Evolutionary conservation across 2,888 invertebrate species (phyloP), one percentile per base, ranked within the genome.

Genomic region (Melieria picta): DNA sequence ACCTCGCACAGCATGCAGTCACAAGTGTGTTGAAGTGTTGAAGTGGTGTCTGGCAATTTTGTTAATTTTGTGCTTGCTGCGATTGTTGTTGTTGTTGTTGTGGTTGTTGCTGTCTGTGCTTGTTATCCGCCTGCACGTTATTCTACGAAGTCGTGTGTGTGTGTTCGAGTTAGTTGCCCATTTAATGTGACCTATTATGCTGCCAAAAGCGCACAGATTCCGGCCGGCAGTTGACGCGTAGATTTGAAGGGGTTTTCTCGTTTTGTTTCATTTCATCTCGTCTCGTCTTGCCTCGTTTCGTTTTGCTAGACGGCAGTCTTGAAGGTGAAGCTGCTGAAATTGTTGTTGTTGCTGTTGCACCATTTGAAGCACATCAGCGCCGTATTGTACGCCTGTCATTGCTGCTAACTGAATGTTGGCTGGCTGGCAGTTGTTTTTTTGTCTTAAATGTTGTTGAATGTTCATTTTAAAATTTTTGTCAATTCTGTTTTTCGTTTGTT

Each of bases 21-120:
- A 30, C 30, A 30, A 30, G 30, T 30, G 30, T 30, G 30, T 30
- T 30, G 30, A 30, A 30, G 30, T 30, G 30, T 61, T 61, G 7
- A 10, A 61, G 43, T 60, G 43, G 10, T 56, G 10, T 10, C 13
- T n/a, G 57, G 11, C 13, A 13, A n/a, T 56, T 10, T n/a, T 56
- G 57, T 42, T 13, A 64, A 13, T 58, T 30, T 30, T 30, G 46
- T 13, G 48, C 69, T 60, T 72, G 60, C 72, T 72, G 63, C 46
- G 75, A 72, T 43, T 52, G 11, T 10, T 52, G 65, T 47, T 70
- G 65, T 47, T 70, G 64, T 64, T 71, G 62, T 45, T 75, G 58
- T 50, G 10, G 13, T 56, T 13, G 16, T 57, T 57, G 57, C 30
- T 57, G 57, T 16, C 9, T 4, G 9, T 57, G 57, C 9, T 5